phyloP scores from a whole-genome alignment of 2,797 vertebrate species.

The Hippopotamyrus pictus region DNA sequence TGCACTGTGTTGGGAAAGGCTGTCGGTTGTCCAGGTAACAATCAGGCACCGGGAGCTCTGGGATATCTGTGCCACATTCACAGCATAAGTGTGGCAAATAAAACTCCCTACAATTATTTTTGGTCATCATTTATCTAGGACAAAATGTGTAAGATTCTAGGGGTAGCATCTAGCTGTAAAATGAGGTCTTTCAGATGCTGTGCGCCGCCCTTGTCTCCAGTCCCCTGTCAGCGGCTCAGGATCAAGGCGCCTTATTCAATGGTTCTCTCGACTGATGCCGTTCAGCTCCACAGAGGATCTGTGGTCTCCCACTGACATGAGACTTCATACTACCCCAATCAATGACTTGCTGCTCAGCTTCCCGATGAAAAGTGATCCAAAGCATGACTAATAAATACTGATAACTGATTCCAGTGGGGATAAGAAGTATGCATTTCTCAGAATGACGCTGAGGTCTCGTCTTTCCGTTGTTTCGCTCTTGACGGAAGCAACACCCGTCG shows the following conservation, averaged over 20 bases:
- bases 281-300: neutral
- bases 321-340: constrained; percentile 23
- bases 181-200: neutral
- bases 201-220: neutral
- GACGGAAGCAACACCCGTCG: neutral
- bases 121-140: neutral
- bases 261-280: constrained; percentile 12
- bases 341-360: constrained; percentile 18
- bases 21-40: neutral
- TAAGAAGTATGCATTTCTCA: neutral
- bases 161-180: neutral
- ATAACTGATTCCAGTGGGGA: neutral
- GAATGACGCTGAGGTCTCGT: neutral
- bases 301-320: constrained; percentile 14
- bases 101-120: neutral
- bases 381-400: constrained; percentile 7
- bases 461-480: neutral
- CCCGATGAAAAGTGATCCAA: constrained; percentile 16
- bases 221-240: neutral
- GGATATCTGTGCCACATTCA: neutral
- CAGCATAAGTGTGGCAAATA: neutral
- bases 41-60: neutral
- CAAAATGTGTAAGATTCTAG: neutral
- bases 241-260: neutral
- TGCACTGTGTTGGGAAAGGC: neutral